Conservation (phyloP, 2,113 vertebrate species). For the Gobiocypris rarus region DNA sequence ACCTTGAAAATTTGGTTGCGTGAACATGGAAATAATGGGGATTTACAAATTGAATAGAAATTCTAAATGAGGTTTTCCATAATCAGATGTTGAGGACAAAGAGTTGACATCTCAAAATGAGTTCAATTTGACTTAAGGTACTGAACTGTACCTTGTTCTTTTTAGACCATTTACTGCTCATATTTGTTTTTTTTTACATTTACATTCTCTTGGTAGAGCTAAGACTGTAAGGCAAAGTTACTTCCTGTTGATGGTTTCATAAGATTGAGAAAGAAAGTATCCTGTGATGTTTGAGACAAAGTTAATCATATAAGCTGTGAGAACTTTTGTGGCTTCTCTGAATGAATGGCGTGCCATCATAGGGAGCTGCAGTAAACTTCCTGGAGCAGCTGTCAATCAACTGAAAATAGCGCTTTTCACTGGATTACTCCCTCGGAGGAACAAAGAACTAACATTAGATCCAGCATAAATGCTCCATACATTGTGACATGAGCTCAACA, state of each 20-base stretch:
- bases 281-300: constrained; percentile 45
- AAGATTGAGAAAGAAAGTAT: constrained; percentile 5
- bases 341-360: constrained; percentile 32
- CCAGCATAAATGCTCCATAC: not conserved
- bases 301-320: constrained; percentile 5
- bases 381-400: constrained; percentile 16
- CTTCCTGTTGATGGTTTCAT: constrained; percentile 50
- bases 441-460: constrained; percentile 16
- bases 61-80: not conserved
- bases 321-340: constrained; percentile 10
- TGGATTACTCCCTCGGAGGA: not conserved
- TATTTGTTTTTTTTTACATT: constrained; percentile 41
- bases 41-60: not conserved
- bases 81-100: not conserved
- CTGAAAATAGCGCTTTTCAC: not conserved
- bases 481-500: not conserved
- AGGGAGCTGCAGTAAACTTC: constrained; percentile 19
- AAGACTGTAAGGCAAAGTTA: not conserved
- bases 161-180: constrained; percentile 14
- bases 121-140: not conserved
- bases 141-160: not conserved
- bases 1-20: not conserved
- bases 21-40: not conserved
- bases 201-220: not conserved
- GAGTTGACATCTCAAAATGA: not conserved